Evolutionary conservation across 2,113 vertebrate genomes (phyloP).

Genomic region (Antennarius striatus): DNA sequence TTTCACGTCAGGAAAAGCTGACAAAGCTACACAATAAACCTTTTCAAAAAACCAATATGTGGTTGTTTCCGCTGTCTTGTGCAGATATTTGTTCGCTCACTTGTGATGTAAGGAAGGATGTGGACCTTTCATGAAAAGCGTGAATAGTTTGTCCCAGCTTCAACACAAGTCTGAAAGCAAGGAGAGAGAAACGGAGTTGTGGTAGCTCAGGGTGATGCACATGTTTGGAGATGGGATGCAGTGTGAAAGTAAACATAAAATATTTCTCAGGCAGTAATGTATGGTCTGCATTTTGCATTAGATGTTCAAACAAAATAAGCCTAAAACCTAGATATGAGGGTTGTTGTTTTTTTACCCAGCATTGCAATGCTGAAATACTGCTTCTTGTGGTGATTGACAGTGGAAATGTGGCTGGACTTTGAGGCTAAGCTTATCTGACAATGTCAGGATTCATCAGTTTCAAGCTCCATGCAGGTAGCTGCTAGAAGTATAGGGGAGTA

Average conservation of each 20-base stretch:
- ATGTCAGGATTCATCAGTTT: constrained; percentile 15
- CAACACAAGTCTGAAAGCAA: not conserved
- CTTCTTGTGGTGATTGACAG: not conserved
- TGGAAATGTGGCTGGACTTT: constrained; percentile 1
- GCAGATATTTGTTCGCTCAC: constrained; percentile 44
- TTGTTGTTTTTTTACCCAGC: not conserved
- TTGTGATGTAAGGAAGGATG: constrained; percentile 44
- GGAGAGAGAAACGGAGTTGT: not conserved
- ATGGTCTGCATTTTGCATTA: constrained; percentile 1
- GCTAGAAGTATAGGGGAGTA: not conserved
- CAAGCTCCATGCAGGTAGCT: constrained; percentile 3
- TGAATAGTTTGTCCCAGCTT: constrained; percentile 19
- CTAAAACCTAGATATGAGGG: not conserved
- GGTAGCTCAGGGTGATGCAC: constrained; percentile 15
- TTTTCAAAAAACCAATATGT: constrained; percentile 41
- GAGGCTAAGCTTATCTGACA: not conserved
- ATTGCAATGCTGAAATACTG: constrained; percentile 5
- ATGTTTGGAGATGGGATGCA: not conserved
- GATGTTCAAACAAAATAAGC: not conserved
- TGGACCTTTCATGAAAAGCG: constrained; percentile 39
- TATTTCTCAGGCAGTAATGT: constrained; percentile 5
- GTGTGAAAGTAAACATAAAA: not conserved
- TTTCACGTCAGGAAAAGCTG: constrained; percentile 44
- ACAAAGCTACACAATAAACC: constrained; percentile 42
- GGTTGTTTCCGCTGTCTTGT: constrained; percentile 37